Evolutionary conservation across 2,797 vertebrate genomes (phyloP).

Genomic region (Psittacula derbiana): DNA sequence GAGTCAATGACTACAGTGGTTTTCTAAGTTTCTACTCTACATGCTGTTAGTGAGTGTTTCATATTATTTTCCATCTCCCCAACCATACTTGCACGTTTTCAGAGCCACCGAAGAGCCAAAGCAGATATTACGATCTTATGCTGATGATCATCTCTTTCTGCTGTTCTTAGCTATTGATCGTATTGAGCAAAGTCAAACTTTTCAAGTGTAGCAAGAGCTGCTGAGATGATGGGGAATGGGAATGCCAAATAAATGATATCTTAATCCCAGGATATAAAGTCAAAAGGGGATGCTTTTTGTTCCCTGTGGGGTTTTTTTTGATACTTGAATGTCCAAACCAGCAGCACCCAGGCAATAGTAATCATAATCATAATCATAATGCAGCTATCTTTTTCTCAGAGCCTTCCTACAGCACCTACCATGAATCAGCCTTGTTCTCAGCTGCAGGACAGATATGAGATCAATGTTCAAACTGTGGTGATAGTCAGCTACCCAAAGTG

Average conservation of each 20-base stretch:
- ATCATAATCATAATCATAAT: neutral
- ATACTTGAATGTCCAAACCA: neutral
- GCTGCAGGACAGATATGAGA: neutral
- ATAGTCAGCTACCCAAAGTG: neutral
- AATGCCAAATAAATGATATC: neutral
- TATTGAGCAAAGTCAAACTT: neutral
- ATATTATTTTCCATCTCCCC: slow-evolving; percentile 62
- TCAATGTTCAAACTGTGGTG: neutral
- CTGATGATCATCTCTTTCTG: slow-evolving; percentile 41
- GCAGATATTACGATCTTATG: slow-evolving; percentile 6
- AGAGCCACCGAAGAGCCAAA: slow-evolving; percentile 45
- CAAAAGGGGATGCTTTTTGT: neutral
- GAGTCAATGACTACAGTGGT: neutral
- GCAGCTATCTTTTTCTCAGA: neutral
- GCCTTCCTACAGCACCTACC: neutral
- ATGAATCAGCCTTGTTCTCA: neutral
- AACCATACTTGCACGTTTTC: slow-evolving; percentile 42
- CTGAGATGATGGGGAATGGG: neutral
- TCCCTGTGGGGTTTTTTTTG: neutral
- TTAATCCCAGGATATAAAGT: neutral
- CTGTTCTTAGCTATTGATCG: slow-evolving; percentile 48
- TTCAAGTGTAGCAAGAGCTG: neutral
- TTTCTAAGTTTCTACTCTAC: slow-evolving; percentile 37
- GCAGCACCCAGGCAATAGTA: neutral
- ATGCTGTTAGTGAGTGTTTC: slow-evolving; percentile 55